phyloP scores from a whole-genome alignment of 2,888 invertebrate genomes.

The Leucophenga montana region DNA sequence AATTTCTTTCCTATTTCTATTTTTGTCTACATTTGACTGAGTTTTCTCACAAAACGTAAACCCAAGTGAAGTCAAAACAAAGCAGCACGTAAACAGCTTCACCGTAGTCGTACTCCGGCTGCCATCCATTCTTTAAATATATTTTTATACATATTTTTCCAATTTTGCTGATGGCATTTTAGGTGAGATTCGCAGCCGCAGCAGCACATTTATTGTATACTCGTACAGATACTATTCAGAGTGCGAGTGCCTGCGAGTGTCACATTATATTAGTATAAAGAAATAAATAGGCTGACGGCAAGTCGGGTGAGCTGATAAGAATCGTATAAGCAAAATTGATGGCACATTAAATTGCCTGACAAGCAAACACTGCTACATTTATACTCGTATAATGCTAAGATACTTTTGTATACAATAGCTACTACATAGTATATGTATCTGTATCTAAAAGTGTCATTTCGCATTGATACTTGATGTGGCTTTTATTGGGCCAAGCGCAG shows the following conservation, averaged over 20 bases:
- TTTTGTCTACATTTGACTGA: neutral
- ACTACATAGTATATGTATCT: no score
- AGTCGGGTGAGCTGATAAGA: neutral
- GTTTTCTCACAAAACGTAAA: no score
- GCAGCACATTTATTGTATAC: neutral
- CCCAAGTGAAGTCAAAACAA: no score
- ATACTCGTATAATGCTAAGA: no score
- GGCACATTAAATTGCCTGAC: constrained; percentile 59
- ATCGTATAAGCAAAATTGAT: constrained; percentile 51
- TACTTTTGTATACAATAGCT: neutral
- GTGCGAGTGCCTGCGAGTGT: constrained; percentile 1
- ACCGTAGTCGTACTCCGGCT: no score
- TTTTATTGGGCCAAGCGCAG: constrained; percentile 4
- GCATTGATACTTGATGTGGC: constrained; percentile 1
- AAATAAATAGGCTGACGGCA: neutral
- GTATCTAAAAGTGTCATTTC: constrained; percentile 9
- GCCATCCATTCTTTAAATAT: no score
- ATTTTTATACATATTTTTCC: neutral
- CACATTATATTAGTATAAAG: constrained; percentile 24
- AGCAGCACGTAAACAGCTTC: no score
- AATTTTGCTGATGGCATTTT: constrained; percentile 4
- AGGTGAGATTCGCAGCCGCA: neutral
- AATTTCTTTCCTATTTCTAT: neutral
- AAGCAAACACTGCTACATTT: no score
- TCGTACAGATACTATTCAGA: neutral